These are phyloP conservation scores for Villa cingulata DNA, from an alignment of 2,888 invertebrate genomes.

Conservation along the genomic window DNA sequence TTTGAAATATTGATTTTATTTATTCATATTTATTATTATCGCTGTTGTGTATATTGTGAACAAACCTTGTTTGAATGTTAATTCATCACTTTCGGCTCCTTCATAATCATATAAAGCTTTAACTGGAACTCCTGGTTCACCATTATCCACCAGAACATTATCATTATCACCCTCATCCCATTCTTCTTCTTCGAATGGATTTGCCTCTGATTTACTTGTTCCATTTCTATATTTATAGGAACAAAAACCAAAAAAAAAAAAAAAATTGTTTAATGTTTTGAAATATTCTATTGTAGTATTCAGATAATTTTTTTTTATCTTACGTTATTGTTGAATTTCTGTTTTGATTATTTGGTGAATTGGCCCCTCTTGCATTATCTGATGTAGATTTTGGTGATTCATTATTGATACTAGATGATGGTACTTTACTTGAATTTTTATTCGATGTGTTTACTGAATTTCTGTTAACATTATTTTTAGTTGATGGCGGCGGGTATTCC, in stretches of 20 bases:
- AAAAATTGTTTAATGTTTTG: background rate
- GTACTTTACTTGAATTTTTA: slow-evolving; percentile 31
- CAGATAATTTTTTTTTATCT: slow-evolving; percentile 25
- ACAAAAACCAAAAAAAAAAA: background rate
- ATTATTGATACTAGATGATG: slow-evolving; percentile 24
- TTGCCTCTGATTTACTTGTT: slow-evolving; percentile 49
- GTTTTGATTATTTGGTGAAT: slow-evolving; percentile 40
- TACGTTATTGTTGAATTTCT: slow-evolving; percentile 50
- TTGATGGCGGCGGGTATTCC: slow-evolving; percentile 44
- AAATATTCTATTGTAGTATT: background rate
- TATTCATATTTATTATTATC: too few species aligned
- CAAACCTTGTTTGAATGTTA: slow-evolving; percentile 95
- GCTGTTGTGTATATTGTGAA: too few species aligned
- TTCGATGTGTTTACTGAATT: slow-evolving; percentile 39
- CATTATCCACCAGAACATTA: slow-evolving; percentile 78
- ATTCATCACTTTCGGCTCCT: slow-evolving; percentile 93
- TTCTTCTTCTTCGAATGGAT: slow-evolving; percentile 78
- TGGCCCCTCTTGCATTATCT: slow-evolving; percentile 29
- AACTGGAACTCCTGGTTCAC: slow-evolving; percentile 88
- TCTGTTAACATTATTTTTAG: slow-evolving; percentile 38
- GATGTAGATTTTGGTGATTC: slow-evolving; percentile 34
- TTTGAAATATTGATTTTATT: too few species aligned
- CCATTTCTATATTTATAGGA: slow-evolving; percentile 43
- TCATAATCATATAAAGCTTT: slow-evolving; percentile 93
- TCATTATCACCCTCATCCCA: slow-evolving; percentile 55